Base-by-base conservation (phyloP, 2,888 invertebrate genomes). In the Gibbula magus region DNA sequence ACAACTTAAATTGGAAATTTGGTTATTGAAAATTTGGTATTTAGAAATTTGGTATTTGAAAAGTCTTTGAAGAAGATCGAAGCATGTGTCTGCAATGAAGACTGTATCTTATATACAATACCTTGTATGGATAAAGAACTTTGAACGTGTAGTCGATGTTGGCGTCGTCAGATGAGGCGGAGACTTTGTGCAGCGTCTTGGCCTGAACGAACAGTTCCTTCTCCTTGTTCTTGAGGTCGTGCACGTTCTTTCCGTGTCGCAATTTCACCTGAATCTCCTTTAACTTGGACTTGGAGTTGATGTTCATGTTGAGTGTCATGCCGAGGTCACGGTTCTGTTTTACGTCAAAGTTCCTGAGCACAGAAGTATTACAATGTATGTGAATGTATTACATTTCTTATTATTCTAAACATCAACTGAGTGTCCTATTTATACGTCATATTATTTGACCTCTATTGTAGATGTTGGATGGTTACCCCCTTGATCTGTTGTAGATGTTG, bases 261-360 rank as follows among this genome's bases (percentile, higher is more conserved):
- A 82, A 20, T 39, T 78, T 77, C n/a, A 83, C 8, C 22, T 77
- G 25, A 10, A 79, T 25, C 75, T 82, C 79, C 5, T 79, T 81
- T 45, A 70, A 75, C 3, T 77, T 22, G 7, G 51, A 67, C 25
- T 79, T 83, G 79, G 79, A 75, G 53, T 78, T 79, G 4, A 82
- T 20, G 52, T 80, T 80, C 10, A 82, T 70, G 25, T 73, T 77
- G 13, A 82, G 16, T 22, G 76, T 35, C 61, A 84, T 39, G 61
- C 77, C 81, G 25, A 81, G 79, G 22, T 81, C 80, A 13, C 70
- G 83, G 20, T 66, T 78, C n/a, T 75, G 74, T 53, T 81, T 83
- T 51, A 78, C 75, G 73, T 84, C 84, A 32, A 83, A 20, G 70
- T 81, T 83, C 45, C 84, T 84, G 75, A 18, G 35, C 29, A 77